Percentiles rank a stretch among this genome's conserved stretches.
These are phyloP conservation scores for Sitodiplosis mosellana DNA, from an alignment of 1,140 invertebrate species.

Conservation along the genomic window DNA sequence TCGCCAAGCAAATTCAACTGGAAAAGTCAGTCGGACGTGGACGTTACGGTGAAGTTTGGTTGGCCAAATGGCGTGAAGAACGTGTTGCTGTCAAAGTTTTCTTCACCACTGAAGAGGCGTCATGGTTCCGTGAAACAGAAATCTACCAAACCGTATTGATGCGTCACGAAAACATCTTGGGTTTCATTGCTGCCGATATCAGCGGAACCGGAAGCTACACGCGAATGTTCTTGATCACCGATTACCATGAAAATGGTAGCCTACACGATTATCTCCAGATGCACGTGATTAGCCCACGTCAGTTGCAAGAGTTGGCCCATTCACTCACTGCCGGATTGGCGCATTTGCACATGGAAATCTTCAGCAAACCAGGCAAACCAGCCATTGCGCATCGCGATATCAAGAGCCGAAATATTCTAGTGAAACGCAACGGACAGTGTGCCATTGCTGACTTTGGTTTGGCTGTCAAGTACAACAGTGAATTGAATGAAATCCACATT, in stretches of 20 bases:
- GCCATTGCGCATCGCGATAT: conserved; percentile 89
- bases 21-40: conserved; percentile 77
- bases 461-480: conserved; percentile 74
- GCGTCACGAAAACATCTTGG: conserved; percentile 84
- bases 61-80: conserved; percentile 65
- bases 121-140: conserved; percentile 77
- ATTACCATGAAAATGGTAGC: conserved; percentile 79
- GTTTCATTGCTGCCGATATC: conserved; percentile 72
- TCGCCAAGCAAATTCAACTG: conserved; percentile 81
- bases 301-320: conserved; percentile 45
- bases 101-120: conserved; percentile 70
- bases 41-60: conserved; percentile 82
- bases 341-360: conserved; percentile 83
- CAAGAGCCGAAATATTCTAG: conserved; percentile 89
- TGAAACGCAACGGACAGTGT: conserved; percentile 79
- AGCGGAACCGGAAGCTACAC: conserved; percentile 34
- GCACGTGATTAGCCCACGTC: conserved; percentile 45
- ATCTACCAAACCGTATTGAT: conserved; percentile 84
- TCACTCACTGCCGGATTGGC: conserved; percentile 66
- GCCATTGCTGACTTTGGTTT: conserved; percentile 91
- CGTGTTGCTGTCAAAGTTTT: conserved; percentile 83
- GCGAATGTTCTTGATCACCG: conserved; percentile 43
- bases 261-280: conserved; percentile 74
- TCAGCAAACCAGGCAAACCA: conserved; percentile 74
- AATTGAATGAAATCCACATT: conserved; percentile 65